Evolutionary conservation across 2,797 vertebrate species (phyloP).

Genomic region (Poecilia velifera): DNA sequence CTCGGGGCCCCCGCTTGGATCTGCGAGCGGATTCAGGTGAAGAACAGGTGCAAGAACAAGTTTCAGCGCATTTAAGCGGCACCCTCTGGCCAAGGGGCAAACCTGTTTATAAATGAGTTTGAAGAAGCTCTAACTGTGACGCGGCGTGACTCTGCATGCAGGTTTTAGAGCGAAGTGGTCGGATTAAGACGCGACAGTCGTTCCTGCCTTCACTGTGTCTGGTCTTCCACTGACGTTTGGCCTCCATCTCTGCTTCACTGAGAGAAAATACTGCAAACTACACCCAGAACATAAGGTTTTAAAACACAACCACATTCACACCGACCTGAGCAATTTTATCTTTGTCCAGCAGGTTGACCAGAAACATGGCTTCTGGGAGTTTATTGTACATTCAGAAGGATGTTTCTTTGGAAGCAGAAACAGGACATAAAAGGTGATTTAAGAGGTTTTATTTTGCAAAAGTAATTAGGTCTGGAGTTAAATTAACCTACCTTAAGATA

Average conservation of each 20-base stretch:
- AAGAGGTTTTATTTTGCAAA: neutral
- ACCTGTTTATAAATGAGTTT: neutral
- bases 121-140: slow-evolving; percentile 7
- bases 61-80: slow-evolving; percentile 22
- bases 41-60: slow-evolving; percentile 61
- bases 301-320: neutral
- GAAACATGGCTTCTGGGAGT: slow-evolving; percentile 14
- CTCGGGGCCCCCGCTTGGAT: slow-evolving; percentile 48
- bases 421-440: neutral
- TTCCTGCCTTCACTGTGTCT: slow-evolving; percentile 29
- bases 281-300: slow-evolving; percentile 23
- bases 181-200: slow-evolving; percentile 62
- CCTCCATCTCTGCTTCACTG: slow-evolving; percentile 55
- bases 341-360: slow-evolving; percentile 3
- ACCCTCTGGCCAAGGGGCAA: slow-evolving; percentile 14
- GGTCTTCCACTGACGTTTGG: slow-evolving; percentile 46
- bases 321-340: neutral
- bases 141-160: slow-evolving; percentile 16
- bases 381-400: slow-evolving; percentile 21
- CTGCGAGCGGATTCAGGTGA: slow-evolving; percentile 59
- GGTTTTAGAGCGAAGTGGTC: slow-evolving; percentile 34
- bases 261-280: slow-evolving; percentile 46
- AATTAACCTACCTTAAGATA: neutral
- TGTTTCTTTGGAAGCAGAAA: slow-evolving; percentile 9
- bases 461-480: neutral